A percentile compares a stretch with the other conserved stretches of the same genome.
Conservation (phyloP, 2,888 invertebrate genomes). For the Alloplasta piceator region DNA sequence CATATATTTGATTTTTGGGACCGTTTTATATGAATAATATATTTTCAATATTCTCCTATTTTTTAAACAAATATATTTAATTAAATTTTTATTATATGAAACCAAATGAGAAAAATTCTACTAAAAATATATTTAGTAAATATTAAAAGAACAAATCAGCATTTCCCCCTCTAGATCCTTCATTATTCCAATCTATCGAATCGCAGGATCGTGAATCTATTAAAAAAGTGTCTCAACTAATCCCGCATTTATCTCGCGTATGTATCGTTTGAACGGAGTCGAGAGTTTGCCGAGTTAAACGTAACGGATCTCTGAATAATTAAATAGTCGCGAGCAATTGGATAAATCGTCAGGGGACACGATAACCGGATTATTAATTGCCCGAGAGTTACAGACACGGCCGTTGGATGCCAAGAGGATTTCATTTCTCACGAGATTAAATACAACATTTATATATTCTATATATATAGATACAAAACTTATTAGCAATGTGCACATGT, state of each 20-base stretch:
- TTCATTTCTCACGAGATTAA: constrained; percentile 60
- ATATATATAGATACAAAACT: constrained; percentile 4
- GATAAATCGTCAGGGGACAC: constrained; percentile 65
- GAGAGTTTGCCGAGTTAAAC: constrained; percentile 33
- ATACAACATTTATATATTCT: constrained; percentile 13
- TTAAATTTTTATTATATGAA: too few relatives aligned
- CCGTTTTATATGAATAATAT: too few relatives aligned
- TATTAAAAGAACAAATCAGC: too few relatives aligned
- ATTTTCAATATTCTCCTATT: too few relatives aligned
- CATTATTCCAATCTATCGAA: too few relatives aligned
- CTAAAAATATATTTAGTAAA: too few relatives aligned
- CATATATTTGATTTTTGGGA: too few relatives aligned
- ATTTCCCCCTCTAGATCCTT: too few relatives aligned
- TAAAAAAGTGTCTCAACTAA: too few relatives aligned
- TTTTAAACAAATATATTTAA: too few relatives aligned
- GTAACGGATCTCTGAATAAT: constrained; percentile 65
- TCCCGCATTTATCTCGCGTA: neutral
- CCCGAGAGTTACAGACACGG: constrained; percentile 42
- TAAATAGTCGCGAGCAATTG: constrained; percentile 64
- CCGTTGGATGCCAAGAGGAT: constrained; percentile 55
- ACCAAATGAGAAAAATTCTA: too few relatives aligned
- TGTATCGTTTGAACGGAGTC: constrained; percentile 11
- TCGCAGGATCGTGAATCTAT: too few relatives aligned
- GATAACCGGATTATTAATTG: constrained; percentile 65
- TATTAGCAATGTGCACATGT: constrained; percentile 50